Percentiles rank a stretch among this genome's conserved stretches.
Conservation (phyloP, 2,888 invertebrate species). For the Aleiodes testaceus region DNA sequence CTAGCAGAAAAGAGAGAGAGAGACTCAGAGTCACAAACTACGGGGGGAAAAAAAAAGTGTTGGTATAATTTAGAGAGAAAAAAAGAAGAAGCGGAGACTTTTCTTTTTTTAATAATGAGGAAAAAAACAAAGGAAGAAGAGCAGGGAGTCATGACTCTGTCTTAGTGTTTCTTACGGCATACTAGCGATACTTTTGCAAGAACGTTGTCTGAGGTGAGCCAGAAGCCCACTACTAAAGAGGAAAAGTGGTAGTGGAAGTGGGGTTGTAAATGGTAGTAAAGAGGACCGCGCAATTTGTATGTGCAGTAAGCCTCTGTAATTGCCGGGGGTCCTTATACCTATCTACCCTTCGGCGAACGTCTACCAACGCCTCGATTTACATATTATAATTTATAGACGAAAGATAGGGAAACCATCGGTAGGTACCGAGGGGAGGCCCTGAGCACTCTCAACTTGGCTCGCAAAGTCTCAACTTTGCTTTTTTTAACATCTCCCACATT, state of each 20-base stretch:
- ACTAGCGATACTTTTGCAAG: constrained; percentile 26
- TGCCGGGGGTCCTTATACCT: constrained; percentile 44
- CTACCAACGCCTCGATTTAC: constrained; percentile 38
- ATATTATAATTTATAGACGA: constrained; percentile 46
- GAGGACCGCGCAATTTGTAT: constrained; percentile 48
- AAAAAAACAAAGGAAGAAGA: constrained; percentile 8
- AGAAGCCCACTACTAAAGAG: background rate
- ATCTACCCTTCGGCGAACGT: constrained; percentile 39
- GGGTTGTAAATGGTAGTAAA: constrained; percentile 43
- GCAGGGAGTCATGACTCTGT: constrained; percentile 17
- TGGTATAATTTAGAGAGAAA: constrained; percentile 3
- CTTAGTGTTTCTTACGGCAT: constrained; percentile 27
- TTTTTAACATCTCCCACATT: no score
- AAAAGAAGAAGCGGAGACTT: background rate
- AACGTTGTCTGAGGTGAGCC: constrained; percentile 32
- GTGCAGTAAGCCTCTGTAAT: constrained; percentile 48
- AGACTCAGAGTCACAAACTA: constrained; percentile 3
- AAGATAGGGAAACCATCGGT: constrained; percentile 31
- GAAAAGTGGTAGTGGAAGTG: no score
- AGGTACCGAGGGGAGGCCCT: constrained; percentile 10
- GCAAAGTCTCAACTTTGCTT: constrained; percentile 14
- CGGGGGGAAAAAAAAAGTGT: constrained; percentile 14
- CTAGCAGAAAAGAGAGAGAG: background rate
- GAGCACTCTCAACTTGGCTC: constrained; percentile 20
- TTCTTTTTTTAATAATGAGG: no score